phyloP scores from a whole-genome alignment of 30 jellyfish, hydroid and myxozoan genomes.

The Rhopilema esculentum region DNA sequence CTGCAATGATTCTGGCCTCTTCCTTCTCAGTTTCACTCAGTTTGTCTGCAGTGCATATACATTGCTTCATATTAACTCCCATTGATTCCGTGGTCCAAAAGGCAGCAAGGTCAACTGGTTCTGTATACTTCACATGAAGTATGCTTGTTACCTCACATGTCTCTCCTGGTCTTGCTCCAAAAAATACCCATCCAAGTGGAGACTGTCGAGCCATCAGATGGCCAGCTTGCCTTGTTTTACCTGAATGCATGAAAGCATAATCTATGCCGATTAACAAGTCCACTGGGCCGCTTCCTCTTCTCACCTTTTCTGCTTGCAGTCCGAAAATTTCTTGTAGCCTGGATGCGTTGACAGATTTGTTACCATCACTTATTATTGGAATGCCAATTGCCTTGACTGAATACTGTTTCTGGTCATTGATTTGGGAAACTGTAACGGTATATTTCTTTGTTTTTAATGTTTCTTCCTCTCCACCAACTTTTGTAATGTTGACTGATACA shows the following conservation, averaged over 20 bases:
- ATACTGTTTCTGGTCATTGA: constrained; percentile 43
- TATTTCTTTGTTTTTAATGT: constrained; percentile 56
- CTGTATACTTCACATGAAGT: constrained; percentile 64
- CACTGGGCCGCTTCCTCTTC: constrained; percentile 55
- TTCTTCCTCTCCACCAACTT: constrained; percentile 77
- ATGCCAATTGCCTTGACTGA: constrained; percentile 70
- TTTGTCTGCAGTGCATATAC: constrained; percentile 44
- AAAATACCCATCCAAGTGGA: constrained; percentile 76
- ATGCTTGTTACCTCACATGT: constrained; percentile 20
- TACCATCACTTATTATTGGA: constrained; percentile 51
- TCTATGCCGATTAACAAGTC: constrained; percentile 77
- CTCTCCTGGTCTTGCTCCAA: constrained; percentile 66
- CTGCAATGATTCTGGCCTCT: constrained; percentile 52
- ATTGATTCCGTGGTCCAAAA: constrained; percentile 74
- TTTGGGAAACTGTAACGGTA: constrained; percentile 35
- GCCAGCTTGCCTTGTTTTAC: constrained; percentile 59
- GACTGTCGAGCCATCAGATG: constrained; percentile 68
- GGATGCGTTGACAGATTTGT: constrained; percentile 25
- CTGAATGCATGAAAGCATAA: constrained; percentile 67
- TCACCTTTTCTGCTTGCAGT: constrained; percentile 18
- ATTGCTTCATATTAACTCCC: constrained; percentile 59
- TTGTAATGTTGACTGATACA: constrained; percentile 43
- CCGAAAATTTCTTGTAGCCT: constrained; percentile 44
- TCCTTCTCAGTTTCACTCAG: constrained; percentile 44
- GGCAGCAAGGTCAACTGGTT: constrained; percentile 63